Evolutionary conservation across 2,113 vertebrate genomes (phyloP).

Genomic region (Tonatia bakeri): DNA sequence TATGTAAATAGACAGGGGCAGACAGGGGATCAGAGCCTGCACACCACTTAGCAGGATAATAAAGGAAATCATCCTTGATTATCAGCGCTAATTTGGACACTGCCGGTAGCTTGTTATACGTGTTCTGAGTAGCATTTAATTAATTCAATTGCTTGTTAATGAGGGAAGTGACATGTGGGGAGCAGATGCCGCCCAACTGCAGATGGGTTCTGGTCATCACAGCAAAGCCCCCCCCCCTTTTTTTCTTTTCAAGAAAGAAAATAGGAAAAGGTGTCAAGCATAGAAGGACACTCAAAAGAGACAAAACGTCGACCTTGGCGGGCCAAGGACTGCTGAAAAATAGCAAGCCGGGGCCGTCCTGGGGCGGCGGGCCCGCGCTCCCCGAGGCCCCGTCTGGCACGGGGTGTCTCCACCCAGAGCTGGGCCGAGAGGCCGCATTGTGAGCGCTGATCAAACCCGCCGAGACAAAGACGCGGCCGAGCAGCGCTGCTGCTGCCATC

Average conservation of each 20-base stretch:
- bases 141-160: slow-evolving; percentile 95
- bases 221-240: slow-evolving; percentile 64
- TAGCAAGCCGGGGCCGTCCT: slow-evolving; percentile 47
- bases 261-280: slow-evolving; percentile 75
- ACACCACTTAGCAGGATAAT: slow-evolving; percentile 91
- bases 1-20: slow-evolving; percentile 89
- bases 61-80: slow-evolving; percentile 92
- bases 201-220: slow-evolving; percentile 87
- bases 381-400: slow-evolving; percentile 64
- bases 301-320: slow-evolving; percentile 82
- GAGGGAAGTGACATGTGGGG: slow-evolving; percentile 92
- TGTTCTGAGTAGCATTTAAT: slow-evolving; percentile 93
- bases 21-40: slow-evolving; percentile 84
- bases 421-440: slow-evolving; percentile 38
- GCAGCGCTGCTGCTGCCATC: slow-evolving; percentile 35
- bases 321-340: slow-evolving; percentile 77
- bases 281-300: slow-evolving; percentile 78
- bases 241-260: slow-evolving; percentile 53
- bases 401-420: slow-evolving; percentile 64
- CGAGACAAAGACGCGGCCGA: slow-evolving; percentile 48
- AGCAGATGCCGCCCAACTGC: slow-evolving; percentile 90
- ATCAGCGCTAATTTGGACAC: slow-evolving; percentile 93
- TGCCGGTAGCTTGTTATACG: slow-evolving; percentile 92
- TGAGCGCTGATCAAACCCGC: slow-evolving; percentile 70
- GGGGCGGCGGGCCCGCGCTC: slow-evolving; percentile 14